phyloP scores from a whole-genome alignment of 2,113 vertebrate genomes.

The Seriola dumerili region DNA sequence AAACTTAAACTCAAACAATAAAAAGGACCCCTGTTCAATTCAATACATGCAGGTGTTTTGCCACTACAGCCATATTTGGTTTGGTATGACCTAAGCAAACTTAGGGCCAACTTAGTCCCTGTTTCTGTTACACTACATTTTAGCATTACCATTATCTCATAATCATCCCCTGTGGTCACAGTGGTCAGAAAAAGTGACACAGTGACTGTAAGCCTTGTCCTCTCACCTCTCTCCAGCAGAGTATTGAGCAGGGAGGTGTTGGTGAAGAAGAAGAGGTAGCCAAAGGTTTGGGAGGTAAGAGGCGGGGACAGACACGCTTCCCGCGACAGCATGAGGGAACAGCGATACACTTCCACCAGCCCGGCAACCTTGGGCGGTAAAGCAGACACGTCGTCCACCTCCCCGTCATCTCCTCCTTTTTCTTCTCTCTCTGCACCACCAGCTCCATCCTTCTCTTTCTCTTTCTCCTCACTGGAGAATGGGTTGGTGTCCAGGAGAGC shows the following conservation, averaged over 20 bases:
- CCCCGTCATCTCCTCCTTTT: conserved; percentile 64
- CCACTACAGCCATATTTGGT: background rate
- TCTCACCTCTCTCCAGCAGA: conserved; percentile 92
- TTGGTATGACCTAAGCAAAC: background rate
- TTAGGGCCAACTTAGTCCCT: background rate
- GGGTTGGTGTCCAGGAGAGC: conserved; percentile 93
- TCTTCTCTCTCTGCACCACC: conserved; percentile 62
- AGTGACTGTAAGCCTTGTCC: background rate
- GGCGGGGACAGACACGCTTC: conserved; percentile 91
- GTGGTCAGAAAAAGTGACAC: background rate
- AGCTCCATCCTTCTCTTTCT: conserved; percentile 74
- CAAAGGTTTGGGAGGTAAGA: conserved; percentile 94
- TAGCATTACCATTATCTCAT: background rate
- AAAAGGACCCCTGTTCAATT: background rate
- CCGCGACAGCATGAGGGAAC: conserved; percentile 88
- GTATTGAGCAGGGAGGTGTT: conserved; percentile 96
- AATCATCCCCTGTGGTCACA: background rate
- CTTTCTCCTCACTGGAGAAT: conserved; percentile 86
- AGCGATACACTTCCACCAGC: conserved; percentile 90
- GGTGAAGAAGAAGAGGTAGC: conserved; percentile 96
- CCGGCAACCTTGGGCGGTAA: conserved; percentile 89
- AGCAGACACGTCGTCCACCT: conserved; percentile 82
- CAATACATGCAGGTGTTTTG: background rate
- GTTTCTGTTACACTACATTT: background rate
- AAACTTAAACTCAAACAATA: background rate